Conservation (phyloP, 2,888 invertebrate species). For the Stenodera caucasica region DNA sequence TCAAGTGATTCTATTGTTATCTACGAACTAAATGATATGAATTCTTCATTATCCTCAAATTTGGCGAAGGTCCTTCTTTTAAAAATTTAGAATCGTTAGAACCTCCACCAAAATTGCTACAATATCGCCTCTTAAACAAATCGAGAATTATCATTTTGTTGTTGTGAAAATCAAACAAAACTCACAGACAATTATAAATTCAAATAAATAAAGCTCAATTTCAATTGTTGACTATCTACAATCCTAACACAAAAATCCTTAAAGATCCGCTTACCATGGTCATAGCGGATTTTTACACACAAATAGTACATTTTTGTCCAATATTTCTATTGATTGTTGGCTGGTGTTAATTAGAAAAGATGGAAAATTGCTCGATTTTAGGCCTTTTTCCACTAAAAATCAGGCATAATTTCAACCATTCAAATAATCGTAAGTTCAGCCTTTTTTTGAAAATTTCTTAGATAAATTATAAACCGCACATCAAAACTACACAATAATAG, state of each 20-base stretch:
- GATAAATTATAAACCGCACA: slow-evolving; percentile 48
- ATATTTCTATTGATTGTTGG: slow-evolving; percentile 4
- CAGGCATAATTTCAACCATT: neutral
- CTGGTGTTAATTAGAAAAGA: neutral
- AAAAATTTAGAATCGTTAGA: no score
- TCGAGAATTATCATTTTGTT: no score
- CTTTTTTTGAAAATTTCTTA: slow-evolving; percentile 34
- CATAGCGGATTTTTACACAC: slow-evolving; percentile 42
- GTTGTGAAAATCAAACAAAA: no score
- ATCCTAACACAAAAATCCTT: slow-evolving; percentile 52
- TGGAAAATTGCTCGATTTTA: neutral
- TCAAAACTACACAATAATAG: slow-evolving; percentile 39
- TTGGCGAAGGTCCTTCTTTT: neutral
- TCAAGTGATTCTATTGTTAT: neutral
- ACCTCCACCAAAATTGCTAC: no score
- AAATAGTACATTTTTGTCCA: slow-evolving; percentile 31
- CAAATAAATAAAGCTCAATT: slow-evolving; percentile 39
- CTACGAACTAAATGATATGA: slow-evolving; percentile 31
- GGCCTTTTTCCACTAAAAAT: neutral
- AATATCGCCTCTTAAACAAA: no score
- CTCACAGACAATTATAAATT: no score
- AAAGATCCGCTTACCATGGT: slow-evolving; percentile 35
- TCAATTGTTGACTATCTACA: slow-evolving; percentile 47
- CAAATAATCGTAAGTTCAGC: slow-evolving; percentile 38
- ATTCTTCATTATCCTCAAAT: neutral